These are phyloP conservation scores for Planiliza haematocheilus DNA, from an alignment of 2,113 vertebrate genomes.

Conservation along the genomic window DNA sequence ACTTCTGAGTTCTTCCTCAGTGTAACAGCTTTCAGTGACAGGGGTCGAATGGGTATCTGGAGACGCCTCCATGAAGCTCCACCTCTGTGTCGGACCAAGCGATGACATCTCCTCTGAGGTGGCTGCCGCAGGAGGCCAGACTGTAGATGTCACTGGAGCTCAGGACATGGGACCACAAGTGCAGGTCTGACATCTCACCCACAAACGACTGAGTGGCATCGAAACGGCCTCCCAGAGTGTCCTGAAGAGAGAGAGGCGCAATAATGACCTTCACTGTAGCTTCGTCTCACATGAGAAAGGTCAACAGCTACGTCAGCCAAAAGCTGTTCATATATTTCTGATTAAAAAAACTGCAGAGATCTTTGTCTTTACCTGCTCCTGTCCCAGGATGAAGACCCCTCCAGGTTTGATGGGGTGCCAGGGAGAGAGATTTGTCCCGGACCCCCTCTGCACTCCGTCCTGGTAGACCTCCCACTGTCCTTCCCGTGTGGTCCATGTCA, in stretches of 20 bases:
- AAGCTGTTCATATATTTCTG: no score
- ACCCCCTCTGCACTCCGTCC: constrained; percentile 85
- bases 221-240: constrained; percentile 86
- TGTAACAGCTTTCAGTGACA: constrained; percentile 73
- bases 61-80: constrained; percentile 86
- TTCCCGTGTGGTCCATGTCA: constrained; percentile 86
- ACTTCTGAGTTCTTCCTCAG: neutral
- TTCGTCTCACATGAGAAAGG: no score
- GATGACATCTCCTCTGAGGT: constrained; percentile 83
- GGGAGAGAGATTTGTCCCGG: constrained; percentile 83
- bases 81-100: constrained; percentile 82
- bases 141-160: constrained; percentile 81
- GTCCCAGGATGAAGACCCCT: constrained; percentile 87
- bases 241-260: constrained; percentile 67
- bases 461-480: constrained; percentile 88
- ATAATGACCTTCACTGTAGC: no score
- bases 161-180: constrained; percentile 87
- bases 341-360: no score
- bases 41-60: constrained; percentile 83
- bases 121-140: constrained; percentile 82
- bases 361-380: constrained; percentile 84
- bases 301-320: no score
- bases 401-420: constrained; percentile 88
- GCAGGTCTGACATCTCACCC: constrained; percentile 86
- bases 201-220: constrained; percentile 87